Evolutionary conservation across 92 coral and sea anemone genomes (phyloP), one percentile per base, ranked within the genome.

Genomic region (Ricordea florida): DNA sequence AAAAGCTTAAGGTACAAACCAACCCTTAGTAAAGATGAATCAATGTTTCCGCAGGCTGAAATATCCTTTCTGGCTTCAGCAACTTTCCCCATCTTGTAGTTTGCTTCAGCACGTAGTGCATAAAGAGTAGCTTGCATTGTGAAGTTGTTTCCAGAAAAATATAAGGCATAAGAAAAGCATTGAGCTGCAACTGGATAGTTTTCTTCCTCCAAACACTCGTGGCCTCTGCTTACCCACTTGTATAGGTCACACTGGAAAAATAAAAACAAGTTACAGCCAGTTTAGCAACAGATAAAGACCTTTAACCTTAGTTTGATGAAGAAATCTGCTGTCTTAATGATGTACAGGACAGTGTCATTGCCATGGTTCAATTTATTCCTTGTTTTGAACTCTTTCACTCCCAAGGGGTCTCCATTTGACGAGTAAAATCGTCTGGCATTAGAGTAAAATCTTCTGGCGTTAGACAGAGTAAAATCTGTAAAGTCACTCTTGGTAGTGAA

Each of bases 191-290:
- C 24, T 9, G 33, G 25, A 26, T 42, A 65, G 8, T 66, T 70
- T n/a, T 47, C 84, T 30, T 45, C 59, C 17, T 58, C 47, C 9
- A 44, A 33, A 10, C 56, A 57, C 32, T 76, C 62, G 34, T 34
- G 55, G 6, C 88, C 88, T 47, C 88, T 62, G 18, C 46, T 46
- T 3, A 77, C 8, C 88, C 88, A 83, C 23, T 66, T 83, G 10
- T 62, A 52, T 18, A 84, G 40, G 11, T 77, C 69, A 17, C 25
- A 69, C 88, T 83, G 21, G 11, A 38, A 8, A 72, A 14, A 51
- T 3, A 17, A n/a, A 68, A 46, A 60, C 6, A 21, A 31, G 22
- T 14, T 38, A 41, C 22, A 34, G 23, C 20, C 10, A 15, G 3
- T 28, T 1, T 17, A 17, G 40, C 62, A 29, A 28, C 2, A 34